Percentiles rank a stretch among this genome's conserved stretches.
These are phyloP conservation scores for Fringilla coelebs DNA, from an alignment of 2,797 vertebrate species.

Conservation along the genomic window DNA sequence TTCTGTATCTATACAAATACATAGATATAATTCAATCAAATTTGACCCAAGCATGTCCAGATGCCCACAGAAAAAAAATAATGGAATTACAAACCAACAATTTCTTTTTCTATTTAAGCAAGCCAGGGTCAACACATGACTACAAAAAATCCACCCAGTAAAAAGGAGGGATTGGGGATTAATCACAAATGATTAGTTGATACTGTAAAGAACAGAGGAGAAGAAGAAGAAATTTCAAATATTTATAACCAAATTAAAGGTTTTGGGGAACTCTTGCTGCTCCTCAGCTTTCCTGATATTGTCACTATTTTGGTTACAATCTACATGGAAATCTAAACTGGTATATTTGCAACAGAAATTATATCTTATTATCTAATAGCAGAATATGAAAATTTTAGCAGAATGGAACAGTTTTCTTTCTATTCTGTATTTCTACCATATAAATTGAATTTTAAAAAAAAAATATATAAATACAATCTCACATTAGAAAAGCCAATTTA, in stretches of 20 bases:
- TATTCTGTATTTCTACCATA: not conserved
- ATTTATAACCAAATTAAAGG: not conserved
- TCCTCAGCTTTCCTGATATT: not conserved
- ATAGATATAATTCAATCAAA: not conserved
- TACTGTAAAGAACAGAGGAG: not conserved
- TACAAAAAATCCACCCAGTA: not conserved
- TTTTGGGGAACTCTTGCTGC: not conserved
- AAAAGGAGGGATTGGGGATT: not conserved
- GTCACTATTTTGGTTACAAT: not conserved
- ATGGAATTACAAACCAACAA: not conserved
- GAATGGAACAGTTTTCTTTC: not conserved
- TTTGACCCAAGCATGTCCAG: not conserved
- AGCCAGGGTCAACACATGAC: not conserved
- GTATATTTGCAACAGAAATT: not conserved
- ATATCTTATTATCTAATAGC: not conserved
- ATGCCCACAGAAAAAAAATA: not conserved
- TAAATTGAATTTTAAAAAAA: not conserved
- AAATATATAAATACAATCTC: not conserved
- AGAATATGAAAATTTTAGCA: not conserved
- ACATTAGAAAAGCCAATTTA: not conserved
- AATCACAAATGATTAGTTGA: not conserved
- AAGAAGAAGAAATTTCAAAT: not conserved
- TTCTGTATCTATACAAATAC: not conserved
- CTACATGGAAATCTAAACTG: not conserved
- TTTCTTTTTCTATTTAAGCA: not conserved